Evolutionary conservation across 1,140 invertebrate genomes (phyloP).

Genomic region (Theocolax elegans): DNA sequence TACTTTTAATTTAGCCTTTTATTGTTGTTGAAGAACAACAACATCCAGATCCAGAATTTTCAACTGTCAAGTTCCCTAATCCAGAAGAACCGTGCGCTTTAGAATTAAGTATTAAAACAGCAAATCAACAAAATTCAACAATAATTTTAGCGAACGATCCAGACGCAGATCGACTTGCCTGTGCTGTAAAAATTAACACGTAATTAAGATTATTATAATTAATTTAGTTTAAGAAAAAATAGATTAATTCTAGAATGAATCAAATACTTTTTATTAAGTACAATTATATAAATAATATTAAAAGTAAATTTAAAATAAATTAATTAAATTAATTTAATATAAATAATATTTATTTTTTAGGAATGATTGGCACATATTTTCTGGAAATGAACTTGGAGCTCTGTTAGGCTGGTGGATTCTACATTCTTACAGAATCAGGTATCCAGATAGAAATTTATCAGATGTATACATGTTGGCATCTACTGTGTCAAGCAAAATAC

Average conservation of each 20-base stretch:
- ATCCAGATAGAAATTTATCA: slow-evolving; percentile 64
- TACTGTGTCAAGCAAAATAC: slow-evolving; percentile 97
- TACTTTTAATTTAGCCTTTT: slow-evolving; percentile 68
- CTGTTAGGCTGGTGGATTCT: slow-evolving; percentile 96
- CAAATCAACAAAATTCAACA: slow-evolving; percentile 75
- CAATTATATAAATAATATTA: neutral
- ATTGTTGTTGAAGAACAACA: slow-evolving; percentile 87
- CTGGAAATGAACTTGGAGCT: slow-evolving; percentile 95
- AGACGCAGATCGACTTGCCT: slow-evolving; percentile 95
- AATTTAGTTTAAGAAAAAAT: no score
- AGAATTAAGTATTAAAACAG: slow-evolving; percentile 85
- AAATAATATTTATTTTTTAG: slow-evolving; percentile 55
- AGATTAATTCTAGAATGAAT: no score
- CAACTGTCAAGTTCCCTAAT: slow-evolving; percentile 97
- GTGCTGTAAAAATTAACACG: slow-evolving; percentile 81
- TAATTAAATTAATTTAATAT: no score
- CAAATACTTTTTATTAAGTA: no score
- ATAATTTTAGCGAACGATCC: slow-evolving; percentile 98
- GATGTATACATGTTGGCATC: slow-evolving; percentile 88
- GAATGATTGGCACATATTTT: slow-evolving; percentile 90
- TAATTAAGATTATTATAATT: slow-evolving; percentile 50
- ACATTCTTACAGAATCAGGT: slow-evolving; percentile 68
- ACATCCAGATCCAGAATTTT: slow-evolving; percentile 94
- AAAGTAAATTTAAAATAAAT: slow-evolving; percentile 5
- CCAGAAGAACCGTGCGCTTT: slow-evolving; percentile 96